These are phyloP conservation scores for Leptopterna dolabrata DNA, from an alignment of 2,888 invertebrate genomes.

Conservation along the genomic window DNA sequence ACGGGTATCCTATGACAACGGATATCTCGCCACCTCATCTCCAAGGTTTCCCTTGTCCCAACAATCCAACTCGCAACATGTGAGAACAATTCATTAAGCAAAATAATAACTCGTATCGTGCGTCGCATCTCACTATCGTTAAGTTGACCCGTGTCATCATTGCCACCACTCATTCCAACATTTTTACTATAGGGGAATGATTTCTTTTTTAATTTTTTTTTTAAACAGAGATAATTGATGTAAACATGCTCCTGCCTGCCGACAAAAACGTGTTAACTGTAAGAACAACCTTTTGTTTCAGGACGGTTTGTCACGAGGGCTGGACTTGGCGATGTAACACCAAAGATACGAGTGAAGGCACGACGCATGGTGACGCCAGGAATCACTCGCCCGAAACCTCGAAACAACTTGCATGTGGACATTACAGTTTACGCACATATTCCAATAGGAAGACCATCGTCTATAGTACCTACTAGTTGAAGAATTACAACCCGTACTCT, in stretches of 20 bases:
- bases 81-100: slow-evolving; percentile 47
- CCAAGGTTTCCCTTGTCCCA: background rate
- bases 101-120: background rate
- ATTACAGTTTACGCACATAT: no score
- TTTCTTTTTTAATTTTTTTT: background rate
- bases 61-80: slow-evolving; percentile 17
- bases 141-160: background rate
- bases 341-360: background rate
- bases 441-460: no score
- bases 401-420: no score
- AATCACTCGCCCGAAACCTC: no score
- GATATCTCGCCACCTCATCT: slow-evolving; percentile 13
- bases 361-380: no score
- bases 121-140: background rate
- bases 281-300: slow-evolving; percentile 36
- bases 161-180: slow-evolving; percentile 34
- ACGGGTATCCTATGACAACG: slow-evolving; percentile 38
- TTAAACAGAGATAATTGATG: slow-evolving; percentile 18
- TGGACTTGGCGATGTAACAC: background rate
- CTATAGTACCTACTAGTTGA: no score
- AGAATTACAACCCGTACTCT: no score
- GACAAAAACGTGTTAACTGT: slow-evolving; percentile 18
- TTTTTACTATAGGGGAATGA: background rate
- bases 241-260: slow-evolving; percentile 27
- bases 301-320: background rate